Evolutionary conservation across 2,888 invertebrate genomes (phyloP), one percentile per base, ranked within the genome.

Genomic region (Amblyjoppa fuscipennis): DNA sequence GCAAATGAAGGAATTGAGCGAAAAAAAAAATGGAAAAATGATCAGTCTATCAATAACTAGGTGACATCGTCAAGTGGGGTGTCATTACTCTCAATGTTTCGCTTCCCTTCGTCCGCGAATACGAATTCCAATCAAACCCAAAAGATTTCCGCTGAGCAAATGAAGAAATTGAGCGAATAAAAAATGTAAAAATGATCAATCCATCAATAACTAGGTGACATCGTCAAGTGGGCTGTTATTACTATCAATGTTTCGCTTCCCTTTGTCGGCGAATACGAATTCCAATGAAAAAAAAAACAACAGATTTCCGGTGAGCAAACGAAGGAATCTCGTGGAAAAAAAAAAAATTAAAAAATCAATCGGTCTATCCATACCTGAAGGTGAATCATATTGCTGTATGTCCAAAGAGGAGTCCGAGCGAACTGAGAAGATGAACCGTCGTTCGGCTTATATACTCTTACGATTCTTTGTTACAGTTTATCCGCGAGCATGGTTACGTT

Each of bases 401-500:
- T 90, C 88, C 89, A 92, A 91, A 92, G 91, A 92, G 90, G 91
- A 92, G 90, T 89, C 91, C 88, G 89, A 87, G 88, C 81, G 89
- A 92, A 93, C 93, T 93, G 93, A 91, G 90, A 92, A 89, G 91
- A 92, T 89, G 91, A 92, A 90, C 87, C 90, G 88, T 88, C 85
- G 90, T 87, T 87, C 89, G 89, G 91, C 92, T 93, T 93, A 93
- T 93, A 93, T 93, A 93, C 88, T 85, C 81, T 83, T 80, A 87
- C 83, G 91, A 91, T 92, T 92, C 93, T 92, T 93, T 93, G 93
- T 93, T 93, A 93, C 93, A 92, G 89, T 92, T 93, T 92, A 91
- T 87, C 90, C 89, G 89, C 74, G 71, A 77, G 83, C 34, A 61
- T 87, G 87, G 87, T 90, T 90, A 87, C 89, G 89, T 89, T 87